These are phyloP conservation scores for Mesorhabditis sp. DNA, from an alignment of 2,888 invertebrate species.

Conservation along the genomic window DNA sequence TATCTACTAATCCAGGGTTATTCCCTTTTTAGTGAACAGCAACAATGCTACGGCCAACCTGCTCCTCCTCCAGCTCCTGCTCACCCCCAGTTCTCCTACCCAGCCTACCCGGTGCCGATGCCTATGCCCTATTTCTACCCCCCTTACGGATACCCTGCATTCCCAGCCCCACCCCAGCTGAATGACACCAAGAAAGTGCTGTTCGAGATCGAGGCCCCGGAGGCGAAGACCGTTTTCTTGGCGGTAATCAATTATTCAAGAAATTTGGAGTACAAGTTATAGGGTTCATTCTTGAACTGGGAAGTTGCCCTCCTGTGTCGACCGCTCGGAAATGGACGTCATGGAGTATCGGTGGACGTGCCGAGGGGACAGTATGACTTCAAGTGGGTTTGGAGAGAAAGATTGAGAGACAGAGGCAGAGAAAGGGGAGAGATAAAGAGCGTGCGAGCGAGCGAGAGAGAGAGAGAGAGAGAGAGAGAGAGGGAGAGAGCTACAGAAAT, in stretches of 20 bases:
- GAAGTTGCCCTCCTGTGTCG: slow-evolving; percentile 46
- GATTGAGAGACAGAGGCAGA: too few species aligned
- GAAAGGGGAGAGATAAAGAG: too few species aligned
- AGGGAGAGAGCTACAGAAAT: too few species aligned
- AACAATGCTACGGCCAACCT: too few species aligned
- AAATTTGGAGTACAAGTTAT: neutral
- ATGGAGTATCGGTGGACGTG: slow-evolving; percentile 42
- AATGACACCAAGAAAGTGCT: slow-evolving; percentile 28
- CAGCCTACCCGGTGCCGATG: neutral
- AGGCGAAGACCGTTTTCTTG: slow-evolving; percentile 37
- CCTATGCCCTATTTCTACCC: neutral
- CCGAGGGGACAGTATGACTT: slow-evolving; percentile 33
- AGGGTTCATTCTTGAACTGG: slow-evolving; percentile 52
- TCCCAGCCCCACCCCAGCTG: slow-evolving; percentile 18
- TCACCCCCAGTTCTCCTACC: neutral
- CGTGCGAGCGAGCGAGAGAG: too few species aligned
- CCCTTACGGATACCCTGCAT: neutral
- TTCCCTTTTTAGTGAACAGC: too few species aligned
- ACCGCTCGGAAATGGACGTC: slow-evolving; percentile 23
- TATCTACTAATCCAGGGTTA: too few species aligned
- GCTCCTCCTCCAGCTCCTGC: too few species aligned
- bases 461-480: too few species aligned
- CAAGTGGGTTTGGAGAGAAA: neutral
- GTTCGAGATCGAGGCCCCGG: slow-evolving; percentile 33
- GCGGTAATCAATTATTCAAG: slow-evolving; percentile 17